Base-by-base conservation (phyloP, 2,113 vertebrate species). In the Pelmatolapia mariae region DNA sequence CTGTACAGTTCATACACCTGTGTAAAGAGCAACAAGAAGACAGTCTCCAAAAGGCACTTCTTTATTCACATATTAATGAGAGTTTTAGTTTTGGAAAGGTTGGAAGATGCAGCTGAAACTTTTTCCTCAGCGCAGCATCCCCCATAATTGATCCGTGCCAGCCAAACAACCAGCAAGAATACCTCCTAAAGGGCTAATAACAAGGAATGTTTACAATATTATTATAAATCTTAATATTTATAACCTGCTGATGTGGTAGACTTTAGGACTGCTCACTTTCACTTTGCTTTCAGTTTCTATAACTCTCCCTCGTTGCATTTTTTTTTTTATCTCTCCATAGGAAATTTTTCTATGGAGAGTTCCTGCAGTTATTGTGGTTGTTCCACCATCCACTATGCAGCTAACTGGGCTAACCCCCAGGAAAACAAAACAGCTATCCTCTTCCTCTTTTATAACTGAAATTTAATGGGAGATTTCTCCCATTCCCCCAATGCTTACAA, bases 1-100 rank as follows among this genome's bases (percentile, higher is more conserved):
- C 83, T 89, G 61, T 86, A 71, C 19, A 66, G 59, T 36, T 66
- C 1, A 33, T 19, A 31, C 86, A 90, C 85, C 88, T 92, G 88
- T 29, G 40, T 33, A 10, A 2, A 22, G 15, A 71, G 59, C 18
- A 26, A 66, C 16, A 63, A 33, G 8, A 38, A 19, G 10, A 78
- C 7, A 2, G 5, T 40, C 19, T 68, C 33, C 38, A 68, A 40
- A 43, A 71, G 38, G 43, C 38, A 71, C 61, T 66, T 40, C 63
- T 24, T 68, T 38, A 40, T 13, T 68, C 63, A 40, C 19, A 40
- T 40, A 22, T 66, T 38, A 40, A 22, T 68, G 2, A 40, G 31
- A 68, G 31, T 66, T 22, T 66, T 38, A 8, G 36, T 68, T 68
- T 68, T 40, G 36, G 7, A 73, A 45, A 26, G 22, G 13, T 73